Conservation (phyloP, 2,888 invertebrate genomes). For the Cephus pygmeus region DNA sequence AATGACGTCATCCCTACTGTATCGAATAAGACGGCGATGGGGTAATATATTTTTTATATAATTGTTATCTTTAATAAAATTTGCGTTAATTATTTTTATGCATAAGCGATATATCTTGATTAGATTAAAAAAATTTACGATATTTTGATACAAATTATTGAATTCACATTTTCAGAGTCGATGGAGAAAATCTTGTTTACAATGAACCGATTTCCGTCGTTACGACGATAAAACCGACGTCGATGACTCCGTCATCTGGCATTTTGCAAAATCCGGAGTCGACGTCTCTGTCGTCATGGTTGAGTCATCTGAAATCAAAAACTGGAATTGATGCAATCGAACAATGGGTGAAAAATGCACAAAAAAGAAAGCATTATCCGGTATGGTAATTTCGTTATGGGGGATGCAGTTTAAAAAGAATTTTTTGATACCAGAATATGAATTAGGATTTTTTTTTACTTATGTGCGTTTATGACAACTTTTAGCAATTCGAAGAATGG, state of each 20-base stretch:
- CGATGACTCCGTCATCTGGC: background rate
- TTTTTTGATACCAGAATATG: background rate
- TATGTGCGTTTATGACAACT: constrained; percentile 13
- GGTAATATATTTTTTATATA: background rate
- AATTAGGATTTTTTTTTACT: too few relatives aligned
- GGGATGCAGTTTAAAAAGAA: background rate
- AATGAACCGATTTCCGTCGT: background rate
- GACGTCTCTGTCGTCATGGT: constrained; percentile 35
- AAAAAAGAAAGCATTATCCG: constrained; percentile 25
- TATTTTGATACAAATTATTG: background rate
- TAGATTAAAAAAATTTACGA: fast-evolving
- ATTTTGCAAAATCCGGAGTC: background rate
- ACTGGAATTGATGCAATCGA: constrained; percentile 44
- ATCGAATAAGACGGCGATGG: background rate
- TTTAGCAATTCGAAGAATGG: constrained; percentile 48
- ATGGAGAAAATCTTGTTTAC: background rate
- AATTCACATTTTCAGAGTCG: background rate
- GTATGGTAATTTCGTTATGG: constrained; percentile 12
- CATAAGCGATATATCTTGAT: background rate
- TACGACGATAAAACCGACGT: background rate
- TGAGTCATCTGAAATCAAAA: constrained; percentile 40
- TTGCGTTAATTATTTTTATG: background rate
- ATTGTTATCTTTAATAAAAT: background rate
- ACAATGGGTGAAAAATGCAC: constrained; percentile 41
- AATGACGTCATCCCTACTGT: background rate